phyloP scores from a whole-genome alignment of 2,888 invertebrate species.

The Mythimna loreyi region DNA sequence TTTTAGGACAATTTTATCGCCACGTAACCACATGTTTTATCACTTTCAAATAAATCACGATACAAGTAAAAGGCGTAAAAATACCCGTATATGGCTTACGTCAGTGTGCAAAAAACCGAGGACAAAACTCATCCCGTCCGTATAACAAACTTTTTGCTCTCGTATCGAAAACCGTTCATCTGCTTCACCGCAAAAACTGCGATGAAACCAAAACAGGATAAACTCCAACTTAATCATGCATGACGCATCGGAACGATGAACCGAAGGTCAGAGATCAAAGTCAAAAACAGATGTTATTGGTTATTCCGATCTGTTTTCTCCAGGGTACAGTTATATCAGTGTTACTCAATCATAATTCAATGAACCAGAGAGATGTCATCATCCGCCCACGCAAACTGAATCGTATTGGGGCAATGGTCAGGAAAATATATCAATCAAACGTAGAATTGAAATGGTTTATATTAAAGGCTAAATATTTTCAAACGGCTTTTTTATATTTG shows the following conservation, averaged over 20 bases:
- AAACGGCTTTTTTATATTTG: too few species aligned
- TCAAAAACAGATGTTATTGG: conserved; percentile 17
- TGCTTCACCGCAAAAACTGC: conserved; percentile 1
- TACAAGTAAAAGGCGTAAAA: background rate
- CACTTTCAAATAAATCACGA: background rate
- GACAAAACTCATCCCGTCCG: background rate
- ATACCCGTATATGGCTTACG: too few species aligned
- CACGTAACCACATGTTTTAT: background rate
- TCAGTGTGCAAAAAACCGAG: background rate
- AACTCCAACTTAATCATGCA: conserved; percentile 7
- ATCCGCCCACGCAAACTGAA: conserved; percentile 1
- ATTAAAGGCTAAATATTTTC: background rate
- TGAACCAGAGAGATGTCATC: conserved; percentile 3
- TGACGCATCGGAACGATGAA: background rate
- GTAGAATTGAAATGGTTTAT: conserved; percentile 11
- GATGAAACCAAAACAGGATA: background rate
- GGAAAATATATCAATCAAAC: conserved; percentile 23
- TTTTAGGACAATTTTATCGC: background rate
- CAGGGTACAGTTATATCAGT: conserved; percentile 11
- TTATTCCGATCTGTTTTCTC: conserved; percentile 16
- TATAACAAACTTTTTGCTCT: conserved; percentile 16
- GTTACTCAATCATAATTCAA: conserved; percentile 20
- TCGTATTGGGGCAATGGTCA: background rate
- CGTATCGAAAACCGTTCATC: background rate
- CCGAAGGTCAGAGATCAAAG: conserved; percentile 10